These are phyloP conservation scores for Cavia aperea DNA, from an alignment of 2,113 vertebrate genomes.

Conservation along the genomic window DNA sequence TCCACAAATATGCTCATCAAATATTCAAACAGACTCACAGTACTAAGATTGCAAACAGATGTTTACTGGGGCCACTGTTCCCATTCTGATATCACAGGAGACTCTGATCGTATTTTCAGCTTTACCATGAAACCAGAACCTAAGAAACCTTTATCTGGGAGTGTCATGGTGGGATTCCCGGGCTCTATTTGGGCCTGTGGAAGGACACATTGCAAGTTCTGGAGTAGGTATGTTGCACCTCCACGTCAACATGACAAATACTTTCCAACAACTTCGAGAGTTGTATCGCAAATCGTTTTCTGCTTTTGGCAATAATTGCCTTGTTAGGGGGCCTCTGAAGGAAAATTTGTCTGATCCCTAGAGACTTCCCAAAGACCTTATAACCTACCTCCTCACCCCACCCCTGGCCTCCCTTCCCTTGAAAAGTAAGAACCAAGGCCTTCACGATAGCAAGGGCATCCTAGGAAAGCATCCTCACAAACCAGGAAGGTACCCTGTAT, in stretches of 20 bases:
- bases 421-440: neutral
- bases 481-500: neutral
- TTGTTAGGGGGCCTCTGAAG: neutral
- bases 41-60: constrained; percentile 7
- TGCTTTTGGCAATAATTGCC: neutral
- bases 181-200: neutral
- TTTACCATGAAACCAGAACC: neutral
- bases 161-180: neutral
- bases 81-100: neutral
- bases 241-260: neutral
- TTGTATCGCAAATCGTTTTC: neutral
- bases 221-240: fast-evolving
- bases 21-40: neutral
- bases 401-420: neutral
- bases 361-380: neutral
- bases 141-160: neutral
- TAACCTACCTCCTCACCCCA: neutral
- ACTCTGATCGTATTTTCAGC: neutral
- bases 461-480: neutral
- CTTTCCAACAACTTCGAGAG: neutral
- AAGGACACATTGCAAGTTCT: neutral
- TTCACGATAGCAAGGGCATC: neutral
- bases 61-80: neutral
- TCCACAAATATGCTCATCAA: neutral
- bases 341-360: neutral